Percentiles rank a stretch among this genome's conserved stretches.
These are phyloP conservation scores for Coelinius sp. DNA, from an alignment of 2,888 invertebrate species.

Conservation along the genomic window DNA sequence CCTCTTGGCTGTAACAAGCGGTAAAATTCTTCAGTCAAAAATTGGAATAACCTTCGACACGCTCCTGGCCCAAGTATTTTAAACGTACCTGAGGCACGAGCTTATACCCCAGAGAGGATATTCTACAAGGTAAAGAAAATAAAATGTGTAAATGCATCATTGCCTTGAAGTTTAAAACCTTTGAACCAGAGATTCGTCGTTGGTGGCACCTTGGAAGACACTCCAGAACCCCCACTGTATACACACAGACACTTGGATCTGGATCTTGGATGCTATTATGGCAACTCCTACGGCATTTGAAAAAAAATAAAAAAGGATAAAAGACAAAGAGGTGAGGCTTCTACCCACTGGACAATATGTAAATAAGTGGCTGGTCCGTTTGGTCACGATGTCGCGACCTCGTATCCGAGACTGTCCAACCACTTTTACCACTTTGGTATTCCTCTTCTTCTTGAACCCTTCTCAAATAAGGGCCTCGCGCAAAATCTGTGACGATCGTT, in stretches of 20 bases:
- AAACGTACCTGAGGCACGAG: conserved; percentile 27
- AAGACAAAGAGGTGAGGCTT: conserved; percentile 32
- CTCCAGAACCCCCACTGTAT: conserved; percentile 37
- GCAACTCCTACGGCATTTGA: conserved; percentile 65
- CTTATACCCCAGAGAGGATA: too few relatives aligned
- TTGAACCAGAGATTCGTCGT: conserved; percentile 64
- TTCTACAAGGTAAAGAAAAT: conserved; percentile 42
- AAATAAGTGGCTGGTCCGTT: conserved; percentile 69
- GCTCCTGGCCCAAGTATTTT: conserved; percentile 22
- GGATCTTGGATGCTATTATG: conserved; percentile 63
- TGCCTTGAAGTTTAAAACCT: conserved; percentile 39
- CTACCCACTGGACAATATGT: conserved; percentile 69
- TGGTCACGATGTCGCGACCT: conserved; percentile 71
- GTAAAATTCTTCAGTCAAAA: conserved; percentile 18
- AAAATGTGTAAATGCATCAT: conserved; percentile 47
- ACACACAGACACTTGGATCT: conserved; percentile 40
- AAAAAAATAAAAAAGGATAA: conserved; percentile 62
- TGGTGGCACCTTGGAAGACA: conserved; percentile 61
- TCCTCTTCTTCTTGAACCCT: conserved; percentile 12
- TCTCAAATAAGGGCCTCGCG: conserved; percentile 58
- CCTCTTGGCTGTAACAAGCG: conserved; percentile 25
- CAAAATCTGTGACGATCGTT: conserved; percentile 61
- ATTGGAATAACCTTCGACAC: not conserved
- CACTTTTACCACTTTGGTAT: not conserved
- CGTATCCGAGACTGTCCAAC: conserved; percentile 49